phyloP scores from a whole-genome alignment of 2,797 vertebrate genomes.

The Macropus fuliginosus region DNA sequence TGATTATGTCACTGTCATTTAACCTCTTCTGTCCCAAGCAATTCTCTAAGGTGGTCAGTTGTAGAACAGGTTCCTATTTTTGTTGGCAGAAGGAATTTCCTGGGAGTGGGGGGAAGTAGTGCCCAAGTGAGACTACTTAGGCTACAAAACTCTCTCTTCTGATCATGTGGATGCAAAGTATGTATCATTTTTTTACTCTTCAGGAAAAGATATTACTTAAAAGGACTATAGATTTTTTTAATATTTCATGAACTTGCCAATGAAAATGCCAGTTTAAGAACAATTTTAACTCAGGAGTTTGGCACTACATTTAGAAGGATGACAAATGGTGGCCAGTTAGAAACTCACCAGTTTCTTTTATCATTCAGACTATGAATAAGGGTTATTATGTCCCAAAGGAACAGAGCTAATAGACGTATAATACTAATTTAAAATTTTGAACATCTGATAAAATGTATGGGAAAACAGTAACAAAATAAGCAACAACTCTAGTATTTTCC shows the following conservation, averaged over 20 bases:
- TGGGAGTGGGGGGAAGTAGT: not conserved
- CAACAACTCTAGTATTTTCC: slow-evolving; percentile 44
- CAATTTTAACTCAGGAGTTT: slow-evolving; percentile 42
- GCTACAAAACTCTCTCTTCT: slow-evolving; percentile 45
- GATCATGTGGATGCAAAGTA: slow-evolving; percentile 24
- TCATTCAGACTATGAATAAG: slow-evolving; percentile 69
- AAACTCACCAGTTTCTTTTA: slow-evolving; percentile 70
- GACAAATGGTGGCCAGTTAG: slow-evolving; percentile 65
- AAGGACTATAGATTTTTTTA: slow-evolving; percentile 38
- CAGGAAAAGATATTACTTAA: slow-evolving; percentile 25
- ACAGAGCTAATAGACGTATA: slow-evolving; percentile 72
- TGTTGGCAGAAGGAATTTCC: not conserved
- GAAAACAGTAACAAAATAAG: slow-evolving; percentile 57
- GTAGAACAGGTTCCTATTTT: not conserved
- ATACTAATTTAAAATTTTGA: slow-evolving; percentile 64
- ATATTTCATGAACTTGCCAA: slow-evolving; percentile 49
- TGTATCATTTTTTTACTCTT: slow-evolving; percentile 45
- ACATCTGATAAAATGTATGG: slow-evolving; percentile 69
- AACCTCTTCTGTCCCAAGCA: not conserved
- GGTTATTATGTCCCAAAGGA: slow-evolving; percentile 67
- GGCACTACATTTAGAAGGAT: slow-evolving; percentile 56
- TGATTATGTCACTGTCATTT: not conserved
- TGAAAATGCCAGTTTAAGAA: slow-evolving; percentile 40
- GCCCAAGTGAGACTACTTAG: slow-evolving; percentile 30
- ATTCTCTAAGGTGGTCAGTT: not conserved